Evolutionary conservation across 35 echinoderm and acorn worm species (phyloP), one percentile per base, ranked within the genome.

Genomic region (Holothuria glaberrima): DNA sequence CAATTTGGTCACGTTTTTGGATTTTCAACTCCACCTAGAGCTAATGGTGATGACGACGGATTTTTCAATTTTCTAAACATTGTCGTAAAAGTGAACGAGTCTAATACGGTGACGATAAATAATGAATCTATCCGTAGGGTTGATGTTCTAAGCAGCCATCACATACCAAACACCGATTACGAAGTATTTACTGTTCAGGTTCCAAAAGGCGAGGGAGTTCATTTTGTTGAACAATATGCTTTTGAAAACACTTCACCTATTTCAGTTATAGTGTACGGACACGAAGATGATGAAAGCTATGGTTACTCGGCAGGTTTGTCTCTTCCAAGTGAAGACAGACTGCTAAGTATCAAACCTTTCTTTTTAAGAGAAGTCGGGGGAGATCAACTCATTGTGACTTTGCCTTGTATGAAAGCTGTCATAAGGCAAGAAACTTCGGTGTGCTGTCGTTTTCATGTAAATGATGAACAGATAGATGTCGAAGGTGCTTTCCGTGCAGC

Each of bases 211-310:
- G 92, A 94, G 78, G 88, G 92, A 0, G 92, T 90, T 16, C 86
- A 90, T 54, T 94, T 63, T 75, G 88, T 94, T n/a, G 81, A 94
- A 61, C 92, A 94, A 74, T 90, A n/a, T 31, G 33, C 52, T 30
- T 22, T 61, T 26, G 5, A 33, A 28, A 61, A 19, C 54, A 31
- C 52, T 9, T 90, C 88, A 4, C 66, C 92, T 3, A 62, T 94
- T 33, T 86, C 81, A 25, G 88, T 94, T 38, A 94, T 90, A 50
- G 92, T 90, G 6, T 94, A 94, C 80, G 92, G 92, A 9, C 86
- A 90, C 19, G 92, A 94, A 67, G 0, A 48, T 12, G 5, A 20
- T 77, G 92, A 94, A 86, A 82, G 88, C 10, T 94, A 94, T 66
- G 92, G 88, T 3, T 94, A 86, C 70, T 30, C 88, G 13, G 88